These are phyloP conservation scores for Pseudorhombus dupliciocellatus DNA, from an alignment of 2,113 vertebrate genomes.

Conservation along the genomic window DNA sequence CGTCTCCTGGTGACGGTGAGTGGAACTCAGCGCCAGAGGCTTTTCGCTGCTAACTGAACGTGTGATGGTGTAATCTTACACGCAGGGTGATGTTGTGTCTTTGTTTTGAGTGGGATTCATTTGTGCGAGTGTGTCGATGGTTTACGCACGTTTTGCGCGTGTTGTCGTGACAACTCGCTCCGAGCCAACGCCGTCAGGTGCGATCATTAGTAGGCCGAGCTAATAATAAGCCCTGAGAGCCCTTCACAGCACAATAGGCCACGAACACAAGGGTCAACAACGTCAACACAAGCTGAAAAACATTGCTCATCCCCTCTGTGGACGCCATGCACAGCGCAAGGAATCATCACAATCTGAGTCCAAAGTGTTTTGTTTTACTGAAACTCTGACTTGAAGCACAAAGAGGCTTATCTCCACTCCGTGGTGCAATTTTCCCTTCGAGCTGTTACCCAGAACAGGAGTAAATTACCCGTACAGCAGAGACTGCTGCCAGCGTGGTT, in stretches of 20 bases:
- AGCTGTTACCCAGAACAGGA: constrained; percentile 55
- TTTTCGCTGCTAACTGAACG: constrained; percentile 64
- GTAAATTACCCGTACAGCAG: constrained; percentile 61
- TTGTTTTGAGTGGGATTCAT: constrained; percentile 16
- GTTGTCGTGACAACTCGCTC: constrained; percentile 44
- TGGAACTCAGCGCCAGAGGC: constrained; percentile 52
- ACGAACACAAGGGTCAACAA: constrained; percentile 26
- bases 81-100: constrained; percentile 8
- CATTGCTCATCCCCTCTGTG: constrained; percentile 9
- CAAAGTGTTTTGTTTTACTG: constrained; percentile 50
- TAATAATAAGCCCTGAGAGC: constrained; percentile 51
- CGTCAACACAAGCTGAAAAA: constrained; percentile 33
- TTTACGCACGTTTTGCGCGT: constrained; percentile 23
- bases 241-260: constrained; percentile 14
- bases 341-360: constrained; percentile 23
- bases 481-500: constrained; percentile 26
- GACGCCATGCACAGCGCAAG: constrained; percentile 16
- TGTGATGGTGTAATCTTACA: not conserved
- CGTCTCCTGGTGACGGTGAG: constrained; percentile 9
- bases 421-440: constrained; percentile 45
- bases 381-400: constrained; percentile 48
- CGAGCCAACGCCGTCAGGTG: constrained; percentile 23
- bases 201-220: constrained; percentile 57
- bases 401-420: constrained; percentile 56
- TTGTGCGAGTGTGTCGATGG: constrained; percentile 23